Percentiles rank a stretch among this genome's conserved stretches.
Evolutionary conservation across 2,888 invertebrate genomes (phyloP).

Genomic region (Xanthorhoe spadicearia): DNA sequence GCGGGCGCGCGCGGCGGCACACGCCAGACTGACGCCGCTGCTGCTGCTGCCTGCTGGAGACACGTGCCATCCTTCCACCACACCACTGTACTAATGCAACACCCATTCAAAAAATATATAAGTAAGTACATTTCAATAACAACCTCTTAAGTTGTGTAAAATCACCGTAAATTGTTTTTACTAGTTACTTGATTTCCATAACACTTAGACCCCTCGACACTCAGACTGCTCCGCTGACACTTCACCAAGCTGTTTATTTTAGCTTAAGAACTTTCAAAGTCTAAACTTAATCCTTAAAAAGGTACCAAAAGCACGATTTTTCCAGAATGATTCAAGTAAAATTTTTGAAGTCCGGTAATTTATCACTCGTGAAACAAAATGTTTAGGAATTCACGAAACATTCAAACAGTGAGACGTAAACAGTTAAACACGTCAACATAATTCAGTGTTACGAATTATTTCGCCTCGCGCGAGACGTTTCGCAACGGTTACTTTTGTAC

Average conservation of each 20-base stretch:
- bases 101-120: too few species aligned
- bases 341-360: constrained; percentile 2
- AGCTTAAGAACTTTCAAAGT: background rate
- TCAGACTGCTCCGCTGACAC: background rate
- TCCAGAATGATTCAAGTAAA: background rate
- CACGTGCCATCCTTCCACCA: background rate
- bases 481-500: constrained; percentile 22
- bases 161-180: background rate
- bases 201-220: background rate
- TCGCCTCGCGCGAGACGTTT: constrained; percentile 15
- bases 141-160: background rate
- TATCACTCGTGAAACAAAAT: background rate
- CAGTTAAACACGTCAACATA: constrained; percentile 11
- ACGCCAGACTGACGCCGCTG: constrained; percentile 18
- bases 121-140: background rate
- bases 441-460: constrained; percentile 18
- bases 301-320: background rate
- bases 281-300: background rate
- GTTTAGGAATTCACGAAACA: constrained; percentile 8
- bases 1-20: constrained; percentile 16
- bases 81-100: background rate
- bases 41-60: background rate
- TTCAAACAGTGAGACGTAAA: constrained; percentile 15
- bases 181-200: background rate
- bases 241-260: background rate